Evolutionary conservation across 2,113 vertebrate genomes (phyloP).

Genomic region (Melanostigma gelatinosum): DNA sequence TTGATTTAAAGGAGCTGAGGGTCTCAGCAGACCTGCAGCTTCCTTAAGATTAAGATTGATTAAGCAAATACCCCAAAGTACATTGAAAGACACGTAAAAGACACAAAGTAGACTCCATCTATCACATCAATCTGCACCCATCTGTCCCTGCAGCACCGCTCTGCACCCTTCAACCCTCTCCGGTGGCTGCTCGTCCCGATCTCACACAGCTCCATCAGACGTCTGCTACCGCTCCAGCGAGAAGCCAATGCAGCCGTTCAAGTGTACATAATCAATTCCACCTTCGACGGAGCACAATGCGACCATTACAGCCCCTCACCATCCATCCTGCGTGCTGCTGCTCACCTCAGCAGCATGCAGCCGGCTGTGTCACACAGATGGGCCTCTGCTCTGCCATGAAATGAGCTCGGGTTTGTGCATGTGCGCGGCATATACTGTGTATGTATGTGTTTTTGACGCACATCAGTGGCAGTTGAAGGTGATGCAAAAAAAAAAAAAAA

Average conservation of each 20-base stretch:
- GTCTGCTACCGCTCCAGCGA: slow-evolving; percentile 41
- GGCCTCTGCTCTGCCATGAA: slow-evolving; percentile 76
- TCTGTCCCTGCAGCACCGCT: slow-evolving; percentile 38
- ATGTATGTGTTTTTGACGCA: neutral
- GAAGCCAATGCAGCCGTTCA: slow-evolving; percentile 54
- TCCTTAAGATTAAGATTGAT: too few relatives aligned
- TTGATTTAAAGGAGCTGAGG: too few relatives aligned
- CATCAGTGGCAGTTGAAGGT: slow-evolving; percentile 39
- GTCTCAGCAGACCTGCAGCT: too few relatives aligned
- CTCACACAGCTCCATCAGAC: slow-evolving; percentile 65
- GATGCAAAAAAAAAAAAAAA: slow-evolving; percentile 21
- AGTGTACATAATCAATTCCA: slow-evolving; percentile 74
- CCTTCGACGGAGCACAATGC: slow-evolving; percentile 66
- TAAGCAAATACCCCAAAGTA: neutral
- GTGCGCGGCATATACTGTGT: slow-evolving; percentile 10
- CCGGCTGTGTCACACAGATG: slow-evolving; percentile 67
- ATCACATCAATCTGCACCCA: slow-evolving; percentile 50
- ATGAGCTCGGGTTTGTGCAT: slow-evolving; percentile 47
- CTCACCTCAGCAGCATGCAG: slow-evolving; percentile 40
- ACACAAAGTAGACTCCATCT: slow-evolving; percentile 6
- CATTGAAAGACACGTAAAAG: slow-evolving; percentile 7
- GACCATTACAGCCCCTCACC: slow-evolving; percentile 55
- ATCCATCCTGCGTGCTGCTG: slow-evolving; percentile 50
- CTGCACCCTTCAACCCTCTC: slow-evolving; percentile 34
- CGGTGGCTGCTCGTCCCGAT: slow-evolving; percentile 66